phyloP scores from a whole-genome alignment of 2,797 vertebrate species.

The Oreonectes daqikongensis region DNA sequence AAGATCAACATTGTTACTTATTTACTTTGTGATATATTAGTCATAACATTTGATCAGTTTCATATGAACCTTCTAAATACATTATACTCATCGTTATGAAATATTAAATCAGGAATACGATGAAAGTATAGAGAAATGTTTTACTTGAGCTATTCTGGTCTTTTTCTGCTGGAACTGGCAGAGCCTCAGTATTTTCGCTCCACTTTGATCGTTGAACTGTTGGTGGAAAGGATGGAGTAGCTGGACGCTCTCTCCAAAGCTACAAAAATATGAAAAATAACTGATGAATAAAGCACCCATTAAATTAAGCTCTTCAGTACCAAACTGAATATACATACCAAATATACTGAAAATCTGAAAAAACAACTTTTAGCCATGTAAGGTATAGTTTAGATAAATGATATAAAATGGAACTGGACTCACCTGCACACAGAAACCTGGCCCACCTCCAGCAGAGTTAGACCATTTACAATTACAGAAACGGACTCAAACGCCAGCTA shows the following conservation, averaged over 20 bases:
- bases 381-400: background rate
- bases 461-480: conserved; percentile 92
- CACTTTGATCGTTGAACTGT: conserved; percentile 90
- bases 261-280: conserved; percentile 59
- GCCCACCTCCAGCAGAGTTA: conserved; percentile 93
- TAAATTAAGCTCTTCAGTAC: background rate
- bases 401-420: conserved; percentile 30
- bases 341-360: too few species aligned
- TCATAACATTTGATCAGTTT: background rate
- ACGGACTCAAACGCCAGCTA: conserved; percentile 96
- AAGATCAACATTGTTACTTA: background rate
- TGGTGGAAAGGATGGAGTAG: conserved; percentile 95
- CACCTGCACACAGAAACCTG: conserved; percentile 97
- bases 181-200: conserved; percentile 86
- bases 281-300: background rate
- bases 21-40: too few species aligned
- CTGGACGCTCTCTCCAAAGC: conserved; percentile 94
- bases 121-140: background rate
- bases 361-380: background rate
- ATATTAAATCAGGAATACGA: background rate
- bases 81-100: background rate
- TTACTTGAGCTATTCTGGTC: conserved; percentile 94
- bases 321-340: too few species aligned
- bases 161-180: conserved; percentile 99
- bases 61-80: too few species aligned